Conservation (phyloP, 2,797 vertebrate species). For the Argya squamiceps region DNA sequence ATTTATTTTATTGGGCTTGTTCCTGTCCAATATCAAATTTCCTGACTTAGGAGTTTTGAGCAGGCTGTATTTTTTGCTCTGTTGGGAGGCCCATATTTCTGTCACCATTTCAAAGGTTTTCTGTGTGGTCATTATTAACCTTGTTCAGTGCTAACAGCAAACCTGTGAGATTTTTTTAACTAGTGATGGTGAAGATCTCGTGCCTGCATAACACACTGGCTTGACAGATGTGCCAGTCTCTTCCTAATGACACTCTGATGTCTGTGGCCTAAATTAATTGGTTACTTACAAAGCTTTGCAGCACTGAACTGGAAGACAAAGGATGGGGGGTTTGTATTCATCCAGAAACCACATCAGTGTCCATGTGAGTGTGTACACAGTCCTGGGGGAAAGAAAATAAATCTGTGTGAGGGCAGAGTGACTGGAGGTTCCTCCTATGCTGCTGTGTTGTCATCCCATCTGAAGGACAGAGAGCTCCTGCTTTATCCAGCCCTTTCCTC, state of each 20-base stretch:
- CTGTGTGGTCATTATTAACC: not conserved
- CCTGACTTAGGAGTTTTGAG: not conserved
- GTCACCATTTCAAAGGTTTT: not conserved
- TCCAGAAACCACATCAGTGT: not conserved
- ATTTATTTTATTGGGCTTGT: not conserved
- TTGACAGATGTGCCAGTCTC: not conserved
- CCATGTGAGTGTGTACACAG: fast-evolving
- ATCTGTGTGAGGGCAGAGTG: not conserved
- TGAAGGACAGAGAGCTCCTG: not conserved
- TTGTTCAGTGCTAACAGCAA: not conserved
- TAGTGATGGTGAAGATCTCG: not conserved
- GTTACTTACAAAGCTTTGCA: not conserved
- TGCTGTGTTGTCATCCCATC: not conserved
- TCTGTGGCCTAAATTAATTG: not conserved
- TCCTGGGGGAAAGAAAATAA: not conserved
- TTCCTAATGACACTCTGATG: not conserved
- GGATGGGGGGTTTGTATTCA: not conserved
- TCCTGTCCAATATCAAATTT: not conserved
- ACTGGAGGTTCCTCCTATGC: fast-evolving
- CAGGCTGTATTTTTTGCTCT: not conserved
- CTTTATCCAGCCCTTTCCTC: not conserved
- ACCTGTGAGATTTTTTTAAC: not conserved
- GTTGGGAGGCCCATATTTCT: not conserved
- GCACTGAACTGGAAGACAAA: not conserved
- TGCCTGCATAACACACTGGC: not conserved